phyloP scores from a whole-genome alignment of 2,113 vertebrate species.

The Hoplias malabaricus region DNA sequence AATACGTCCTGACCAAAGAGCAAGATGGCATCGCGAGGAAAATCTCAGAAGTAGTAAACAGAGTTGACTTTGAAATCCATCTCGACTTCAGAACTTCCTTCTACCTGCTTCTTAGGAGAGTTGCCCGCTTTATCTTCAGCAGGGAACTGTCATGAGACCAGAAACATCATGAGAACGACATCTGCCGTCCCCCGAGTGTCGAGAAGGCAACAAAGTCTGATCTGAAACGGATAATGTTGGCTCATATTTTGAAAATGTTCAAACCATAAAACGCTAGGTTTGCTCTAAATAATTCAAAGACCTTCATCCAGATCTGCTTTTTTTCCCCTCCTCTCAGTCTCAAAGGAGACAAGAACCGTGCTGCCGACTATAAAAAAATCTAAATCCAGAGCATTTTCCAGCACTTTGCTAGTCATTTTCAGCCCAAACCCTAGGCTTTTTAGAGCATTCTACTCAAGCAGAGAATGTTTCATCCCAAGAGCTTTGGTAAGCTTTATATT shows the following conservation, averaged over 20 bases:
- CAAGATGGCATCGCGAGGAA: not conserved
- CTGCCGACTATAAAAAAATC: not conserved
- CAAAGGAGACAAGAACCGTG: not conserved
- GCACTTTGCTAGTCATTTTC: not conserved
- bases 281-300: constrained; percentile 70
- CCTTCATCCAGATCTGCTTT: not conserved
- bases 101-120: constrained; percentile 8
- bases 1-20: not conserved
- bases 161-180: not conserved
- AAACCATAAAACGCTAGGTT: constrained; percentile 8
- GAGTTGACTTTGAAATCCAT: not conserved
- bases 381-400: not conserved
- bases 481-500: not conserved
- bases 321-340: not conserved
- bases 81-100: not conserved
- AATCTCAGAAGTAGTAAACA: not conserved
- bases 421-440: not conserved
- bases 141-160: not conserved
- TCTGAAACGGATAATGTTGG: constrained; percentile 17
- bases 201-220: not conserved
- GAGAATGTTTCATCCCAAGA: not conserved
- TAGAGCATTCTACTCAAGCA: not conserved
- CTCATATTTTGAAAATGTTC: constrained; percentile 6
- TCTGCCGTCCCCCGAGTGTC: not conserved
- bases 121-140: constrained; percentile 7